Evolutionary conservation across 2,113 vertebrate species (phyloP), one percentile per base, ranked within the genome.

Genomic region (Larimichthys polyactis): DNA sequence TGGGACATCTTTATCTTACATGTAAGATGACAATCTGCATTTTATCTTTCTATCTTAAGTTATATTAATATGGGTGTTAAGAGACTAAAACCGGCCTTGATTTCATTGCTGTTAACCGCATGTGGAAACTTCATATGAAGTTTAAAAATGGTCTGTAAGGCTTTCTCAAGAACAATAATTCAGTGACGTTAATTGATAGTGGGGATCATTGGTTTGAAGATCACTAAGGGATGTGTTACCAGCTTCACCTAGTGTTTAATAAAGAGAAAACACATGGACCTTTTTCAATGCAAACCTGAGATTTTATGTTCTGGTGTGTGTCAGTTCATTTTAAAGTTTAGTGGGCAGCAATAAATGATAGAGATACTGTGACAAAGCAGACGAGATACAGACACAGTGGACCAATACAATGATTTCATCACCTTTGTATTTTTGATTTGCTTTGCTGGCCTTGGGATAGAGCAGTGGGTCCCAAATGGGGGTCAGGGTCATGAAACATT

Each of bases 241-340:
- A 79, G 24, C 75, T 9, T 62, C 62, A 67, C 36, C 51, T 51
- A 19, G 60, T 67, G 82, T 78, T 51, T 19, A 80, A 75, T 85
- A 70, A 79, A 75, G 19, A 54, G 1, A 46, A 57, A 36, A 46
- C 48, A 52, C 69, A 24, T 52, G 16, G 43, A 58, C 4, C 27
- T 24, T 20, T 77, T 67, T 58, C 44, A 40, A 60, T 19, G 24
- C 1, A 32, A 32, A 59, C 59, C 20, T 48, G 19, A 55, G 11
- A 20, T 10, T 2, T 55, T 3, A 16, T 71, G 29, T 29, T 0
- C 43, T 79, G 9, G 46, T 51, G n/a, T 71, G 59, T 66, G 20
- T 55, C 16, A 24, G 7, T 57, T 36, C 1, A 60, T 63, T 46
- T 43, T 20, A 48, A 1, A 49, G 1, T 8, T 22, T n/a, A 17